phyloP scores from a whole-genome alignment of 2,888 invertebrate genomes.

The Helobdella robusta region DNA sequence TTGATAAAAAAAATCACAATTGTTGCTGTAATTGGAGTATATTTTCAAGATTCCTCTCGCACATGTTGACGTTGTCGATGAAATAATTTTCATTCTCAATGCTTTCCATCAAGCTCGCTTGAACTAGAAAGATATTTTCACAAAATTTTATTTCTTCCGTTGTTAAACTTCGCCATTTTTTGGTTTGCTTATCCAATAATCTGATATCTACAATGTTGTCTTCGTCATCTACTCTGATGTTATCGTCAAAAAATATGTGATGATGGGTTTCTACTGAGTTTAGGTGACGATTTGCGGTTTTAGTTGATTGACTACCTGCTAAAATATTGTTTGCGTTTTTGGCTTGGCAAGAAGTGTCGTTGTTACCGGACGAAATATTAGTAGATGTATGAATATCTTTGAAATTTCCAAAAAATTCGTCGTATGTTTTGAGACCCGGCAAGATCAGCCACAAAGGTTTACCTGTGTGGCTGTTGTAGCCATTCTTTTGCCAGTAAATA shows the following conservation, averaged over 20 bases:
- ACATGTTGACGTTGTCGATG: constrained; percentile 39
- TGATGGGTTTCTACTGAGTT: constrained; percentile 36
- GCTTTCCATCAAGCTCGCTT: constrained; percentile 45
- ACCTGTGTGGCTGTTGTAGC: constrained; percentile 41
- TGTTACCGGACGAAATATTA: no score
- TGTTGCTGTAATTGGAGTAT: no score
- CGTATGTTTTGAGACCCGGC: constrained; percentile 33
- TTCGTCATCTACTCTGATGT: constrained; percentile 43
- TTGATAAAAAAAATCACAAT: no score
- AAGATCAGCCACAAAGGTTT: constrained; percentile 47
- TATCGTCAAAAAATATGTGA: constrained; percentile 49
- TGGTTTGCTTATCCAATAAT: constrained; percentile 37
- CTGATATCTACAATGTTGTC: constrained; percentile 47
- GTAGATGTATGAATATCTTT: no score
- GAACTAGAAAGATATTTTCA: constrained; percentile 44
- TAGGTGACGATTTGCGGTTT: background rate
- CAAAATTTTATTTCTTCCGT: background rate
- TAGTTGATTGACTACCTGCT: background rate
- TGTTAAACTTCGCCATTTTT: constrained; percentile 37
- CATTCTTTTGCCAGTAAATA: constrained; percentile 42
- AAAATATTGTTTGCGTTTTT: background rate
- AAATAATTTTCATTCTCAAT: constrained; percentile 44
- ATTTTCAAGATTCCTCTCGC: constrained; percentile 41
- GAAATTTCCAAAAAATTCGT: no score
- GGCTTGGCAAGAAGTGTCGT: background rate